A percentile compares a stretch with the other conserved stretches of the same genome.
These are phyloP conservation scores for Dolomedes plantarius DNA, from an alignment of 2,888 invertebrate species.

Conservation along the genomic window DNA sequence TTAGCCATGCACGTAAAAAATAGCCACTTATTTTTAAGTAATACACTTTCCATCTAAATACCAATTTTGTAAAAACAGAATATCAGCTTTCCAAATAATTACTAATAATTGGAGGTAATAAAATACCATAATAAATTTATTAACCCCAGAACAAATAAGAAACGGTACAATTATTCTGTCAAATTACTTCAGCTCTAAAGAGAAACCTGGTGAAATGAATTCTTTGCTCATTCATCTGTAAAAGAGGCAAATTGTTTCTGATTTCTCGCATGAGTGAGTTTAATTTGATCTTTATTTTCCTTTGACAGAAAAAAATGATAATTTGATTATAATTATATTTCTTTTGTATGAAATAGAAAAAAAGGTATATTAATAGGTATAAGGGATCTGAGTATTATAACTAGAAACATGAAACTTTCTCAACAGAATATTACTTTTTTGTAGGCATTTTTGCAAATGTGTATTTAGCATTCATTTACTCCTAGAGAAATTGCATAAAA, in stretches of 20 bases:
- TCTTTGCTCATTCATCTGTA: conserved; percentile 1
- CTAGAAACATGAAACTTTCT: too few relatives aligned
- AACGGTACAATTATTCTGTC: conserved; percentile 1
- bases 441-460: too few relatives aligned
- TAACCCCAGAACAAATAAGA: background rate
- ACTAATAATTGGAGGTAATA: background rate
- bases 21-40: too few relatives aligned
- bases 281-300: conserved; percentile 7
- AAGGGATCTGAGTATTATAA: too few relatives aligned
- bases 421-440: too few relatives aligned
- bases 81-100: background rate
- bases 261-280: background rate
- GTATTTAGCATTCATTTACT: too few relatives aligned
- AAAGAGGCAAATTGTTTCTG: conserved; percentile 11
- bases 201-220: conserved; percentile 16
- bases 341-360: background rate
- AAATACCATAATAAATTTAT: conserved; percentile 14
- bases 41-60: too few relatives aligned
- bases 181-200: background rate
- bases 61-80: background rate
- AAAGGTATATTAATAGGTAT: too few relatives aligned
- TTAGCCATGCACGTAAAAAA: too few relatives aligned
- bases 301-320: background rate
- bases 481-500: too few relatives aligned
- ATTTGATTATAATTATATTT: background rate